Conservation (phyloP, 92 coral and sea anemone species). For the Zoanthus sansibaricus region DNA sequence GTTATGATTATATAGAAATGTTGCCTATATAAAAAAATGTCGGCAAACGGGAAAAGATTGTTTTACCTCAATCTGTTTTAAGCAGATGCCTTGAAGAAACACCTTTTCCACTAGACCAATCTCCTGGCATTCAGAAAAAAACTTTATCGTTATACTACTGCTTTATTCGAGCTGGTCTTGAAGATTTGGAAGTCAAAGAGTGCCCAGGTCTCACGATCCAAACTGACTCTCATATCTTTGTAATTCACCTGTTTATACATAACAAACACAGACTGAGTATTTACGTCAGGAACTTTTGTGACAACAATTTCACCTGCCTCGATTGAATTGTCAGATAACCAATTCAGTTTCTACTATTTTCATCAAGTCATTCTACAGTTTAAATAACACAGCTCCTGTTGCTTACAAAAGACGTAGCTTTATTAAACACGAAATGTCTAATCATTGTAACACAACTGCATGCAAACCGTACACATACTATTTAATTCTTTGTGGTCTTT, state of each 20-base stretch:
- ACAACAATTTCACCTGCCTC: conserved; percentile 30
- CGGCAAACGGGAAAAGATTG: background rate
- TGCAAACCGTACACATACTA: background rate
- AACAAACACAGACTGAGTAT: conserved; percentile 14
- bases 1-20: background rate
- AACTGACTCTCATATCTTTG: conserved; percentile 5
- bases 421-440: conserved; percentile 26
- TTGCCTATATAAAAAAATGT: background rate
- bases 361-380: conserved; percentile 31
- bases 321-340: conserved; percentile 32
- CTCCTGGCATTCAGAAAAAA: background rate
- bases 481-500: background rate
- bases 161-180: background rate
- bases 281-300: conserved; percentile 34
- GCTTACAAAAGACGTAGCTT: conserved; percentile 9
- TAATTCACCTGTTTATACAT: conserved; percentile 28
- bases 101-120: background rate
- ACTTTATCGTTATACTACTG: background rate
- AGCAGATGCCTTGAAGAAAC: background rate
- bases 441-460: background rate
- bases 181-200: background rate
- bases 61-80: background rate
- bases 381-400: conserved; percentile 8
- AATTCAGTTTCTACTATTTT: background rate
- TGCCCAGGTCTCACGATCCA: background rate